These are phyloP conservation scores for Chiloscyllium punctatum DNA, from an alignment of 2,797 vertebrate species.

Conservation along the genomic window DNA sequence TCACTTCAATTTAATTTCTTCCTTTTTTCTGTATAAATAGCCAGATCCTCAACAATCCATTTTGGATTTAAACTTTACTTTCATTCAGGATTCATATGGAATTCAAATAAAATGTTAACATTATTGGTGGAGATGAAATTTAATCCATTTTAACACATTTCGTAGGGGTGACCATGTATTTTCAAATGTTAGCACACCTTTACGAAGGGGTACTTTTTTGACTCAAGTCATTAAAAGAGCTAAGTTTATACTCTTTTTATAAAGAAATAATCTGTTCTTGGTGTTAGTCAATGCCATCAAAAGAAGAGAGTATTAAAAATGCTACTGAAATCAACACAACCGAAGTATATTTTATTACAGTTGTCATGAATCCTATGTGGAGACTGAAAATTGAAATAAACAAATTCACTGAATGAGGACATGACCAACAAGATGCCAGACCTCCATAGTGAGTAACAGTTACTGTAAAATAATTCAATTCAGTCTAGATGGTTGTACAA, in stretches of 20 bases:
- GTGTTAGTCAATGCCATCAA: background rate
- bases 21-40: background rate
- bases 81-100: background rate
- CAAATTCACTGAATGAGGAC: too few species aligned
- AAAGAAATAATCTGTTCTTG: background rate
- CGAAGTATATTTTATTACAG: background rate
- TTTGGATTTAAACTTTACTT: background rate
- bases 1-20: background rate
- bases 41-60: background rate
- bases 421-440: background rate
- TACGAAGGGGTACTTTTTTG: background rate
- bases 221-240: background rate
- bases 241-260: background rate
- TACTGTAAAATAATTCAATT: background rate
- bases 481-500: background rate
- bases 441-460: background rate
- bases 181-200: background rate
- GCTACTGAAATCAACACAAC: background rate
- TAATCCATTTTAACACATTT: background rate
- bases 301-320: background rate
- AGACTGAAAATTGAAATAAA: background rate
- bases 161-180: background rate
- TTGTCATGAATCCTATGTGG: too few species aligned
- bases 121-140: background rate
- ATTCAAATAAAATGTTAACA: background rate